Conservation (phyloP, 2,888 invertebrate species). For the Pyrrhosoma nymphula region DNA sequence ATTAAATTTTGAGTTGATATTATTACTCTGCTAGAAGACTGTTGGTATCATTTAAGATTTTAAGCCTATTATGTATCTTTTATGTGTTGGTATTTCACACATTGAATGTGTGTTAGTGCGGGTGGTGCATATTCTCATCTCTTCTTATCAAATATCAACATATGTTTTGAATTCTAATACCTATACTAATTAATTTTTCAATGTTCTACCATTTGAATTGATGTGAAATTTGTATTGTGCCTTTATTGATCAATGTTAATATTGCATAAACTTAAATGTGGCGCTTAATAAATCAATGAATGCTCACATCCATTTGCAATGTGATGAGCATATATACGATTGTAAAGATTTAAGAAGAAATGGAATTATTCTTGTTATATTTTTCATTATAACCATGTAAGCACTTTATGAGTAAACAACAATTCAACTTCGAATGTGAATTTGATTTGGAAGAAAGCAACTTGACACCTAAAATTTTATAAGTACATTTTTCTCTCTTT, state of each 20-base stretch:
- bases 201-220: background rate
- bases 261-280: background rate
- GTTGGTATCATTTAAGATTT: background rate
- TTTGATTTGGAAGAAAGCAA: background rate
- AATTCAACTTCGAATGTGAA: background rate
- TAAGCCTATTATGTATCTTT: background rate
- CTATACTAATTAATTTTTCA: background rate
- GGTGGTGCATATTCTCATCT: background rate
- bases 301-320: background rate
- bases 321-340: background rate
- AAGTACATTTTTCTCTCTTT: no score
- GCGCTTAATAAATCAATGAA: background rate
- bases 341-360: background rate
- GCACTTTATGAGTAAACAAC: background rate
- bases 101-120: background rate
- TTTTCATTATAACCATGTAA: constrained; percentile 20
- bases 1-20: background rate
- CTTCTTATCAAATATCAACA: background rate
- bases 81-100: background rate
- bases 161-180: background rate
- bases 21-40: background rate
- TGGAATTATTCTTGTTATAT: constrained; percentile 28
- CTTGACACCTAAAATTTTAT: no score
- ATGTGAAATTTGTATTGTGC: constrained; percentile 41
- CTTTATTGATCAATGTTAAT: constrained; percentile 38